Evolutionary conservation across 1,140 invertebrate genomes (phyloP).

Genomic region (Wasmannia auropunctata): DNA sequence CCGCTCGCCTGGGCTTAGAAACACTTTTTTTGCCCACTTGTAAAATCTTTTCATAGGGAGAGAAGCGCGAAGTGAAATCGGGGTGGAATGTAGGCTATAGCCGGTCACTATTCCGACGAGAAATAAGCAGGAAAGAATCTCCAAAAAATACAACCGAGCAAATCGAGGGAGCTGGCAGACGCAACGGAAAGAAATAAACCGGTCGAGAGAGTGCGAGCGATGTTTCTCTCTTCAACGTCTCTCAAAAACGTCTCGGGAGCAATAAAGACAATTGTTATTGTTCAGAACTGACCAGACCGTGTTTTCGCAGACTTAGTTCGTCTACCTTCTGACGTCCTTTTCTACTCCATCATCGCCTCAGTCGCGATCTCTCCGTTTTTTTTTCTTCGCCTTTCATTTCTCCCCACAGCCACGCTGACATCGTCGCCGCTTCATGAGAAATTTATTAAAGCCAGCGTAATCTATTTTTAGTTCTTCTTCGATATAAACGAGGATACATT

Average conservation of each 20-base stretch:
- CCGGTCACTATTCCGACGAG: slow-evolving; percentile 15
- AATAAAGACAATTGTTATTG: slow-evolving; percentile 50
- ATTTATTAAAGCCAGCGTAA: slow-evolving; percentile 13
- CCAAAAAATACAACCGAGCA: slow-evolving; percentile 33
- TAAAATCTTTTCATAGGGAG: slow-evolving; percentile 59
- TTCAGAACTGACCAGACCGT: slow-evolving; percentile 19
- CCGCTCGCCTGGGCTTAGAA: background rate
- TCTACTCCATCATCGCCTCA: background rate
- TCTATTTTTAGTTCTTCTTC: background rate
- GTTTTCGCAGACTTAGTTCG: slow-evolving; percentile 7
- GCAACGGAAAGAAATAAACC: slow-evolving; percentile 16
- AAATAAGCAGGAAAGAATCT: background rate
- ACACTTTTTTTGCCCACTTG: slow-evolving; percentile 36
- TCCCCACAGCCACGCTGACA: background rate
- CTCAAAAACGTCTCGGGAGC: slow-evolving; percentile 14
- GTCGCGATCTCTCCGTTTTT: background rate
- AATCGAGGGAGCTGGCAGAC: background rate
- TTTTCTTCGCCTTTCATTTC: slow-evolving; percentile 5
- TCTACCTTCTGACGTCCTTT: background rate
- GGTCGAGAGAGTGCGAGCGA: background rate
- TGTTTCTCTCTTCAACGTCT: background rate
- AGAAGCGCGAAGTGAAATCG: slow-evolving; percentile 62
- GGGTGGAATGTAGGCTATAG: slow-evolving; percentile 63
- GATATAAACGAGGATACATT: background rate
- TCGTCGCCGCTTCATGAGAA: slow-evolving; percentile 10